Base-by-base conservation (phyloP, 2,888 invertebrate genomes). In the Eumacrocentrus americanus region DNA sequence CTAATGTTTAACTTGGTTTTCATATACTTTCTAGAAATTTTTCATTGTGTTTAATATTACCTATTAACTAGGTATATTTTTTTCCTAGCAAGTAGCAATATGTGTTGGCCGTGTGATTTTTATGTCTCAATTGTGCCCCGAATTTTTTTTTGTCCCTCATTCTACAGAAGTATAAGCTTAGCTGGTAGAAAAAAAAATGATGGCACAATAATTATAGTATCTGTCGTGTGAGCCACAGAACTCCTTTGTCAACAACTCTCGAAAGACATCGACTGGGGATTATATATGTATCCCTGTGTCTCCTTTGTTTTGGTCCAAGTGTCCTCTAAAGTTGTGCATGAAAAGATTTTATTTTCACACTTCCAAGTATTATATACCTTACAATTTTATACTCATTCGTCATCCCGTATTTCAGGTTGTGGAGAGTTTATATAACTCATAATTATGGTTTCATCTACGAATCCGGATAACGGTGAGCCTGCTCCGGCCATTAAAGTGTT, bases 371-470 rank as follows among this genome's bases (percentile, higher is more conserved):
- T n/a, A n/a, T n/a, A n/a, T n/a, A 7, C 18, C 18, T 3, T 23
- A 20, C n/a, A 20, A 22, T 38, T 12, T 37, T 25, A 9, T 47
- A 11, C 12, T 47, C 9, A 12, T 2, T 1, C 14, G 14, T 29
- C 3, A 16, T 29, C 7, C n/a, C 12, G 7, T 23, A 14, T 47
- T 40, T 12, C 20, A 53, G 38, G 20, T 38, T 38, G 20, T 6
- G 14, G 14, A 9, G 7, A 51, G 6, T 50, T 38, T 9, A 42
- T 40, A 29, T 20, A 22, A 22, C 14, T n/a, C n/a, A n/a, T 3
- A 23, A 62, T 67, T 42, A 76, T 75, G 75, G 74, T 75, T 14
- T 69, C 72, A 0, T 69, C 74, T 12, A 72, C 67, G 18, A 60
- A 68, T 54, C 47, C 58, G 25, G 73, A 72, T 46, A 69, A 70